Evolutionary conservation across 2,888 invertebrate genomes (phyloP).

Genomic region (Dione juno): DNA sequence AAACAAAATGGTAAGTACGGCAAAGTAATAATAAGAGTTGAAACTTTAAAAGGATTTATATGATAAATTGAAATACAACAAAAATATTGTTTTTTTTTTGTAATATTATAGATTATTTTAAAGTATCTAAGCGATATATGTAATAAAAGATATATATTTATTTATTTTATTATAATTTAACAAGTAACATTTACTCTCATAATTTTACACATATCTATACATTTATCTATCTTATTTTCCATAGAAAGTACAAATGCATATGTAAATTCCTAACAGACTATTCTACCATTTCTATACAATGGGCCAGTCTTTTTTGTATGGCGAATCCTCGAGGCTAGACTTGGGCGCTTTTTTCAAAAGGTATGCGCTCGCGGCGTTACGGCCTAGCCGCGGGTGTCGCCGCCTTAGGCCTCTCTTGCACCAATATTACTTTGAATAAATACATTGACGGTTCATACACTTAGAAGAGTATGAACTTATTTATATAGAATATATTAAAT

Average conservation of each 20-base stretch:
- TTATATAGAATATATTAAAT: background rate
- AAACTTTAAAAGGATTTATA: background rate
- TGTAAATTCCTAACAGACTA: background rate
- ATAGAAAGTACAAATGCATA: background rate
- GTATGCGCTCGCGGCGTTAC: constrained; percentile 32
- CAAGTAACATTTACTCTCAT: too few relatives aligned
- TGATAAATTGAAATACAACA: too few relatives aligned
- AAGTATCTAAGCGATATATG: too few relatives aligned
- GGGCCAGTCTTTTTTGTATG: constrained; percentile 19
- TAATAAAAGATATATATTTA: too few relatives aligned
- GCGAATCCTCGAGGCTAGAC: constrained; percentile 21
- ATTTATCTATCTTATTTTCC: background rate
- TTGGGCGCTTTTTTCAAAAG: constrained; percentile 28
- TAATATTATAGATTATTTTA: too few relatives aligned
- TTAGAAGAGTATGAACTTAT: background rate
- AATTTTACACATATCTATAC: too few relatives aligned
- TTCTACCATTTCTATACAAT: constrained; percentile 7
- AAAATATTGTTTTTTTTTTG: too few relatives aligned
- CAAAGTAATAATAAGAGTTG: background rate
- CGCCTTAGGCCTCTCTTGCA: constrained; percentile 16
- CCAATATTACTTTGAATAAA: constrained; percentile 24
- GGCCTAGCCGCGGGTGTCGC: constrained; percentile 23
- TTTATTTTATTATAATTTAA: too few relatives aligned
- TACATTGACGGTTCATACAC: constrained; percentile 8
- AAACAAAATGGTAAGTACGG: constrained; percentile 17